Evolutionary conservation across 2,888 invertebrate species (phyloP), one percentile per base, ranked within the genome.

Genomic region (Pollenia angustigena): DNA sequence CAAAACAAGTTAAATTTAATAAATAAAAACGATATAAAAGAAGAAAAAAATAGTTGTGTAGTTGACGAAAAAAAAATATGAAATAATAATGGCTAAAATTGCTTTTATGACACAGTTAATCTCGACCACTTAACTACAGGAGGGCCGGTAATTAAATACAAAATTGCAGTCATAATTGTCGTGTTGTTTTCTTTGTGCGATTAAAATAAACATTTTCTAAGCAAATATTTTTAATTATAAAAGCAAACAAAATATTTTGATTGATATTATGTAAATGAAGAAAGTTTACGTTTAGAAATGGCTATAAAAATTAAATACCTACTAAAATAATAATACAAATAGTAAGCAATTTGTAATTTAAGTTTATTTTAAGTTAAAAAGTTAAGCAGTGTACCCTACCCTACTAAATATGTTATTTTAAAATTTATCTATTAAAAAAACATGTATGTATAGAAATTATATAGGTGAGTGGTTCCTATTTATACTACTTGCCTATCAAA

Each of bases 191-290:
- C n/a, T 64, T 62, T 75, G 52, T 48, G 4, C 12, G 32, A 56
- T 75, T 42, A 62, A 44, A 44, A 60, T 60, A 60, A 62, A 42
- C 40, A 56, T 74, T 81, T 48, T 68, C 42, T 48, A 16, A 74
- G 40, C 44, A 75, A 68, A 64, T 69, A 75, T 56, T 75, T 81
- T 11, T 46, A 78, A 66, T 46, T n/a, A 56, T 69, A 42, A 23
- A 12, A 52, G 46, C 0, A 32, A 32, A 32, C 4, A 4, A 64
- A 42, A 66, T 54, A 68, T 74, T 60, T 60, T 62, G 60, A 82
- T 69, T 79, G 16, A 81, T 64, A 85, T 82, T 85, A 79, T 79
- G 85, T 56, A 85, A 85, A 75, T 69, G 74, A 82, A 74, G 79
- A 85, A 85, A 82, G 79, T 79, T 62, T 56, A 48, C 52, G 14